These are phyloP conservation scores for Drosophila baimaii DNA, from an alignment of 1,140 invertebrate genomes.

Conservation along the genomic window DNA sequence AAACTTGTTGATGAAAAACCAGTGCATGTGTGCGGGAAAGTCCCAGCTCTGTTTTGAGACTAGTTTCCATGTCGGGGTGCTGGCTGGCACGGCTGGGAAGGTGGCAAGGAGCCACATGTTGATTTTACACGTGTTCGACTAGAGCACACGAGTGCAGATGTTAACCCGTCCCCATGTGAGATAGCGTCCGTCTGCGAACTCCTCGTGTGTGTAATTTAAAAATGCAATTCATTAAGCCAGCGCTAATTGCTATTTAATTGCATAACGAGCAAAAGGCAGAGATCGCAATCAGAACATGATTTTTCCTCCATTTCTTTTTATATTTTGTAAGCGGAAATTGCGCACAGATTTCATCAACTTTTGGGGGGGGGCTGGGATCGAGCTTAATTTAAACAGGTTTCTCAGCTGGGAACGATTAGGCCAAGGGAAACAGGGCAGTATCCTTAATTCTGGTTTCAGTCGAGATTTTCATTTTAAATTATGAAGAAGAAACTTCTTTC, in stretches of 20 bases:
- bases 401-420: not conserved
- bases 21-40: slow-evolving; percentile 43
- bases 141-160: slow-evolving; percentile 33
- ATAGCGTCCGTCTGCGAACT: slow-evolving; percentile 3
- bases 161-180: slow-evolving; percentile 4
- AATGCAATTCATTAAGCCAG: slow-evolving; percentile 75
- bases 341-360: slow-evolving; percentile 36
- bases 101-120: slow-evolving; percentile 70
- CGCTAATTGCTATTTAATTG: slow-evolving; percentile 79
- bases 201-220: slow-evolving; percentile 44
- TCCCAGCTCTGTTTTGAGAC: slow-evolving; percentile 44
- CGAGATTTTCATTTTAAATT: not conserved
- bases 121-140: slow-evolving; percentile 73
- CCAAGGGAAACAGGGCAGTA: not conserved
- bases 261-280: slow-evolving; percentile 30
- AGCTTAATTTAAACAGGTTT: slow-evolving; percentile 21
- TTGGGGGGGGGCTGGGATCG: not conserved
- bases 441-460: not conserved
- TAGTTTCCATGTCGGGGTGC: slow-evolving; percentile 20
- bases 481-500: not conserved
- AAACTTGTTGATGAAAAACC: slow-evolving; percentile 80
- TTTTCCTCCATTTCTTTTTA: slow-evolving; percentile 5
- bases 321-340: slow-evolving; percentile 46
- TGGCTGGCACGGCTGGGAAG: slow-evolving; percentile 11
- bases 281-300: slow-evolving; percentile 13